These are phyloP conservation scores for Caenorhabditis zanzibari DNA, from an alignment of 2,888 invertebrate species.

Conservation along the genomic window DNA sequence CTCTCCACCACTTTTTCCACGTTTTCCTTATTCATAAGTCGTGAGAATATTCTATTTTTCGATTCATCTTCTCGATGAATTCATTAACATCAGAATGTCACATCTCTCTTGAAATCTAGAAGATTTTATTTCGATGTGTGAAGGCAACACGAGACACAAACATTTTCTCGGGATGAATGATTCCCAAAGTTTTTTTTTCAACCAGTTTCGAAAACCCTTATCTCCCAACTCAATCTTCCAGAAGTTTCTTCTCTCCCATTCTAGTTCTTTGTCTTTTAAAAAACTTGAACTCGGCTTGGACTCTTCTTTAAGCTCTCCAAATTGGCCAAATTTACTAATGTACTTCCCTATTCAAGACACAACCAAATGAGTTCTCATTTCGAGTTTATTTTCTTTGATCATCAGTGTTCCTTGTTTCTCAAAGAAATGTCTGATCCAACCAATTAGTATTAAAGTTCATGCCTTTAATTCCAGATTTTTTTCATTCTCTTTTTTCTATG, in stretches of 20 bases:
- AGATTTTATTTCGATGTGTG: slow-evolving; percentile 27
- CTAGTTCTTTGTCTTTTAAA: not conserved
- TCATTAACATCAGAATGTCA: slow-evolving; percentile 42
- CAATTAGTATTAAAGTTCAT: slow-evolving; percentile 27
- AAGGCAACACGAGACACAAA: slow-evolving; percentile 24
- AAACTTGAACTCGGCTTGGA: not conserved
- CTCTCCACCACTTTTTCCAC: slow-evolving; percentile 18
- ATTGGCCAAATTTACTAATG: slow-evolving; percentile 2
- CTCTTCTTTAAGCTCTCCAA: not conserved
- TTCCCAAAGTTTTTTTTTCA: slow-evolving; percentile 1
- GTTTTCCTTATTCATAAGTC: slow-evolving; percentile 44
- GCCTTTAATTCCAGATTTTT: slow-evolving; percentile 12
- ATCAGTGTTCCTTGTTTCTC: not conserved
- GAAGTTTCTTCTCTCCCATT: not conserved
- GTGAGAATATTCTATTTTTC: slow-evolving; percentile 43
- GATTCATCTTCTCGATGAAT: slow-evolving; percentile 43
- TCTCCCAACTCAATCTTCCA: not conserved
- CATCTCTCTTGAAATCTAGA: slow-evolving; percentile 34
- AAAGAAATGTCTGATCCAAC: not conserved
- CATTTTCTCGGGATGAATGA: slow-evolving; percentile 19
- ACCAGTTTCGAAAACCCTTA: not conserved
- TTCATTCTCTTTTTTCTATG: not conserved
- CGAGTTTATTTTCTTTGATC: not conserved
- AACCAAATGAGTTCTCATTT: not conserved
- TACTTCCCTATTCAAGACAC: not conserved